These are phyloP conservation scores for Sialia sialis DNA, from an alignment of 2,113 vertebrate genomes.

Conservation along the genomic window DNA sequence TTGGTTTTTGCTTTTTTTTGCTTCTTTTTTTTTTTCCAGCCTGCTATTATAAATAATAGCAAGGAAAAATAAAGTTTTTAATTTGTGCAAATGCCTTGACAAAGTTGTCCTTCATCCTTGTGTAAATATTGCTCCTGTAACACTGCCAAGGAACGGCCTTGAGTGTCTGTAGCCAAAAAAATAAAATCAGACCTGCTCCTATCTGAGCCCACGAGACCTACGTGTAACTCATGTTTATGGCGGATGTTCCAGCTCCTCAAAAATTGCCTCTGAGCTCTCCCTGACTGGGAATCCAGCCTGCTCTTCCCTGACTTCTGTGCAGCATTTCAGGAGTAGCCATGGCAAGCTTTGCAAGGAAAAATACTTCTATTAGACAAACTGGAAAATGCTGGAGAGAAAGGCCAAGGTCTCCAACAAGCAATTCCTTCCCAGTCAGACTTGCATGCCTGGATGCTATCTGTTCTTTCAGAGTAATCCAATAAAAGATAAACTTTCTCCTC, in stretches of 20 bases:
- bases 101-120: slow-evolving; percentile 3
- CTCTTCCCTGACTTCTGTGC: neutral
- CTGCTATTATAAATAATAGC: slow-evolving; percentile 27
- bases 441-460: neutral
- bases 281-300: neutral
- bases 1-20: neutral
- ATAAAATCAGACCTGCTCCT: neutral
- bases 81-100: slow-evolving; percentile 34
- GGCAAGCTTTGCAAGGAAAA: neutral
- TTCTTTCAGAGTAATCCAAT: neutral
- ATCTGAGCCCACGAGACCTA: neutral
- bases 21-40: neutral
- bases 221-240: neutral
- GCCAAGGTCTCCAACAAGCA: neutral
- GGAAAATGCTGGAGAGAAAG: neutral
- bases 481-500: slow-evolving; percentile 13
- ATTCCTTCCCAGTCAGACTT: neutral
- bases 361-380: neutral
- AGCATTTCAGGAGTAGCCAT: neutral
- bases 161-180: neutral
- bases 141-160: slow-evolving; percentile 36
- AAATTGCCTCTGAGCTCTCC: neutral
- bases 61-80: slow-evolving; percentile 9
- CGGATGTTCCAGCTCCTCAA: neutral
- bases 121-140: slow-evolving; percentile 52